Percentiles rank a stretch among this genome's conserved stretches.
Evolutionary conservation across 2,888 invertebrate genomes (phyloP).

Genomic region (Eupithecia subumbrata): DNA sequence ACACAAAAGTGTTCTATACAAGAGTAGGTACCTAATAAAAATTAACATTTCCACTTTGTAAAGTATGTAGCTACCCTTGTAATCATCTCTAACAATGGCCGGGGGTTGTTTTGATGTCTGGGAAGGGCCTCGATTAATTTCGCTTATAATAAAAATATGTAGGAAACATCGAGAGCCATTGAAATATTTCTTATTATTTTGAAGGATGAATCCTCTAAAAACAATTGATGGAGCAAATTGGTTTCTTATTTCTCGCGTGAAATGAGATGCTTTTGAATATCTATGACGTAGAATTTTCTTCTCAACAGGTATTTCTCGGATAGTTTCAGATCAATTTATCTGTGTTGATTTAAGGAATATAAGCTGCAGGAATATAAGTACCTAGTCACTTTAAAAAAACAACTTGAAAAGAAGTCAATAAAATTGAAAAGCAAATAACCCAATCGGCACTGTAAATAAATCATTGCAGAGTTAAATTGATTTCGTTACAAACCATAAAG

Average conservation of each 20-base stretch:
- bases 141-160: constrained; percentile 70
- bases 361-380: neutral
- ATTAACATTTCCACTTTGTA: constrained; percentile 77
- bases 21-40: constrained; percentile 66
- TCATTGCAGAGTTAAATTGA: constrained; percentile 50
- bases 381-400: neutral
- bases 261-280: neutral
- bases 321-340: neutral
- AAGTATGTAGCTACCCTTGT: constrained; percentile 67
- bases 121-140: constrained; percentile 78
- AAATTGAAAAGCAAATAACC: constrained; percentile 28
- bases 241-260: constrained; percentile 11
- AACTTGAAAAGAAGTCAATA: constrained; percentile 6
- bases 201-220: constrained; percentile 23
- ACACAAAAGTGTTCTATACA: constrained; percentile 63
- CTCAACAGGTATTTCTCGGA: neutral
- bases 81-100: constrained; percentile 79
- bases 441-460: constrained; percentile 42
- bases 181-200: constrained; percentile 44
- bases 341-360: neutral
- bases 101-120: constrained; percentile 77
- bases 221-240: constrained; percentile 27
- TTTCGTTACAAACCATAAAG: constrained; percentile 55
- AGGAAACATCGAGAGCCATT: constrained; percentile 57
- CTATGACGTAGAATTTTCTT: neutral